Base-by-base conservation (phyloP, 2,113 vertebrate genomes). In the Ranitomeya imitator region DNA sequence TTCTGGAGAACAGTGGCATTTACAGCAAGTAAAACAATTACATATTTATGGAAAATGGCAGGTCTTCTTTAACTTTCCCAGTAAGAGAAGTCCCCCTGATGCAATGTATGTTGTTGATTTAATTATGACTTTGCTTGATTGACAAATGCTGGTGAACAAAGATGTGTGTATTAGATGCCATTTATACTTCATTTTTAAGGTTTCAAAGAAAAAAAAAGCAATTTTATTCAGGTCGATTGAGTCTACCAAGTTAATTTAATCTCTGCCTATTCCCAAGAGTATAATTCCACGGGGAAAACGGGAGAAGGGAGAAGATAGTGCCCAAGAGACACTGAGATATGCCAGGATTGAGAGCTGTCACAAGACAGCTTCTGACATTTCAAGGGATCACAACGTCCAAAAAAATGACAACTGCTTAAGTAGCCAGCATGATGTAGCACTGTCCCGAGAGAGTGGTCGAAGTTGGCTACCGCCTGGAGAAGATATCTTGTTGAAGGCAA, bases 281-380 rank as follows among this genome's bases (percentile, higher is more conserved):
- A 13, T 67, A 69, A 52, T 69, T 65, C 37, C 37, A 65, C 12
- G 4, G 16, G 78, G 12, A 6, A 13, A 7, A 79, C n/a, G n/a
- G 52, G 16, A 79, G 77, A 55, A 54, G 74, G 2, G 51, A 63
- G 57, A 57, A 60, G 15, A 31, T 57, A n/a, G 61, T 7, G 60
- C 37, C 26, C 7, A 54, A 54, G 31, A 84, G 82, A 55, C 82
- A 18, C 21, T 71, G 63, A 10, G 37, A 51, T 23, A 21, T 71
- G 82, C 82, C 82, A 84, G 45, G 12, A 54, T 6, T 54, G 51
- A 84, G 63, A 84, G 54, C 84, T 74, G 84, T 76, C 84, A 76
- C 71, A 85, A 85, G 69, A 85, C 71, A 10, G 15, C 84, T 76
- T 59, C 54, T 85, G 67, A 73, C 84, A 73, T 85, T 85, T 85